phyloP scores from a whole-genome alignment of 1,140 invertebrate genomes.

The Drosophila funebris region DNA sequence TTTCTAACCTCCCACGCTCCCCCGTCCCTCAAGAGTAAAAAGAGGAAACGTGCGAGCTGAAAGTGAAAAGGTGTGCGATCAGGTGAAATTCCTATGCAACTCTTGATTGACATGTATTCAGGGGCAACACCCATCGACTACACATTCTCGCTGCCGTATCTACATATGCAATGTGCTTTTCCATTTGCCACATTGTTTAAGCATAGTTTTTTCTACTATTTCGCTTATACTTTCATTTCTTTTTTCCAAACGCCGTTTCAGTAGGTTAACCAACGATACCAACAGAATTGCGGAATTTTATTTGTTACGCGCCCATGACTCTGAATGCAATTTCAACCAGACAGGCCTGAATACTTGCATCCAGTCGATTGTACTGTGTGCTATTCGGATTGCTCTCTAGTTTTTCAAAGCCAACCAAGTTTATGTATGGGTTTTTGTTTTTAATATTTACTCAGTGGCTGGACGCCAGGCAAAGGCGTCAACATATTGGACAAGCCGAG shows the following conservation, averaged over 20 bases:
- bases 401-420: constrained; percentile 19
- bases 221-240: background rate
- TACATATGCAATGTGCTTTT: background rate
- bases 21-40: no score
- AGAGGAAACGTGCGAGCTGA: background rate
- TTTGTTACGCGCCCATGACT: constrained; percentile 75
- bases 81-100: constrained; percentile 37
- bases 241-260: constrained; percentile 32
- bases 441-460: constrained; percentile 5
- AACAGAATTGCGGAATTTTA: constrained; percentile 71
- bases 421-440: constrained; percentile 50
- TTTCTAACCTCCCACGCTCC: constrained; percentile 2
- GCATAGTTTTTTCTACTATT: background rate
- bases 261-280: constrained; percentile 56
- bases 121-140: background rate
- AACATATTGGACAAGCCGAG: constrained; percentile 55
- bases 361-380: constrained; percentile 18
- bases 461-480: constrained; percentile 25
- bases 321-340: constrained; percentile 66
- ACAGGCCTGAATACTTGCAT: constrained; percentile 34
- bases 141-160: background rate
- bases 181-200: constrained; percentile 4
- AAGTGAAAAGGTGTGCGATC: constrained; percentile 39
- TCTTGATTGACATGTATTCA: constrained; percentile 44
- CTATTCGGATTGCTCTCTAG: constrained; percentile 20